Base-by-base conservation (phyloP, 1,140 invertebrate species). In the Drosophila watanabei region DNA sequence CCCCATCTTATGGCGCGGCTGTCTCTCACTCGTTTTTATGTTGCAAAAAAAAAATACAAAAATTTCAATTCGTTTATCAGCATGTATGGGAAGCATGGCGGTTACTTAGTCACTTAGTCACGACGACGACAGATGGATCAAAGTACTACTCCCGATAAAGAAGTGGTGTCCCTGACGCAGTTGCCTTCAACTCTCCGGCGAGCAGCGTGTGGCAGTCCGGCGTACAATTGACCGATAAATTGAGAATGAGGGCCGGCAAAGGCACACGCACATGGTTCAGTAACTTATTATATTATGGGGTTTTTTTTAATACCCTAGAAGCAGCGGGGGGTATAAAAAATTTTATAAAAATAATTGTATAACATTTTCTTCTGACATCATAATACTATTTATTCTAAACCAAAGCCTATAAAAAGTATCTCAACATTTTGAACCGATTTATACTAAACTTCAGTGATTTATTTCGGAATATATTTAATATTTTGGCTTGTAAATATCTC, bases 171-270 rank as follows among this genome's bases (percentile, higher is more conserved):
- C 75, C 73, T 78, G 73, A 78, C 51, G 64, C 75, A 71, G 51
- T 71, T 39, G 76, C 76, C 76, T 79, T 79, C 76, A 79, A 79
- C 76, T 79, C 52, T 41, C 45, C 65, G 35, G 51, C 41, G 4
- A 33, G 48, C 43, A 39, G 37, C 37, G 37, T 39, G 37, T 39
- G 37, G 20, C n/a, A 32, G 30, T 63, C 13, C 66, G 61, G 35
- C 66, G 32, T 41, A 60, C 76, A 79, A 71, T 79, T 79, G 76
- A 79, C 76, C 76, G 76, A 79, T 79, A 79, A 79, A 79, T 79
- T 79, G 76, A 78, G 68, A 78, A 62, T 78, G 75, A 78, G 75
- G 75, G 61, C 48, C 71, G 24, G 24, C 41, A 51, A n/a, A 28
- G n/a, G 24, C 24, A 3, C 71, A 75, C 49, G 73, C 59, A 64